A percentile compares a stretch with the other conserved stretches of the same genome.
phyloP scores from a whole-genome alignment of 2,888 invertebrate genomes.

The Margaritifera margaritifera region DNA sequence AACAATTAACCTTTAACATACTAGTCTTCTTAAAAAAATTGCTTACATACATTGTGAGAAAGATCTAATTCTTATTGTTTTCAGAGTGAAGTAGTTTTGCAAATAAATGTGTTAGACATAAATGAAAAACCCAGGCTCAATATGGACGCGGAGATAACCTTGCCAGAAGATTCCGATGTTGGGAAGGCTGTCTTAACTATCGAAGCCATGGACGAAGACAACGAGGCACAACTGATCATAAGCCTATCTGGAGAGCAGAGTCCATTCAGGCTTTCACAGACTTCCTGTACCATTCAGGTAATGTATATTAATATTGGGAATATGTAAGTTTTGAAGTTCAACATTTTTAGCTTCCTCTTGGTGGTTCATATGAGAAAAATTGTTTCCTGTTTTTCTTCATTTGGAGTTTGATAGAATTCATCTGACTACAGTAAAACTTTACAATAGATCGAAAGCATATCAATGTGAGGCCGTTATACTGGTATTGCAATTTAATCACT shows the following conservation, averaged over 20 bases:
- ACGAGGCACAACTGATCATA: slow-evolving; percentile 26
- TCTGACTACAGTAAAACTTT: too few relatives aligned
- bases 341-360: too few relatives aligned
- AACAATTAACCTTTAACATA: too few relatives aligned
- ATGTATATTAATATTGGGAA: not conserved
- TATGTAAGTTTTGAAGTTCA: too few relatives aligned
- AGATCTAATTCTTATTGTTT: not conserved
- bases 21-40: not conserved
- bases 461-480: too few relatives aligned
- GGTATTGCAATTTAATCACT: not conserved
- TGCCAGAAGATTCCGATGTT: slow-evolving; percentile 30
- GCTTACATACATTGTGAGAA: not conserved
- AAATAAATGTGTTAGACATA: slow-evolving; percentile 37
- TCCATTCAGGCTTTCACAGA: slow-evolving; percentile 24
- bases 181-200: slow-evolving; percentile 27
- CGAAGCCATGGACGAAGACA: slow-evolving; percentile 39
- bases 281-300: slow-evolving; percentile 25
- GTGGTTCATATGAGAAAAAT: too few relatives aligned
- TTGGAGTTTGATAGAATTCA: too few relatives aligned
- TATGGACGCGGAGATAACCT: slow-evolving; percentile 11
- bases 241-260: slow-evolving; percentile 14
- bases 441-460: too few relatives aligned
- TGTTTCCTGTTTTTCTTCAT: too few relatives aligned
- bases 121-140: slow-evolving; percentile 43
- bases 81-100: slow-evolving; percentile 27